These are phyloP conservation scores for Patella ulyssiponensis DNA, from an alignment of 2,888 invertebrate genomes.

Conservation along the genomic window DNA sequence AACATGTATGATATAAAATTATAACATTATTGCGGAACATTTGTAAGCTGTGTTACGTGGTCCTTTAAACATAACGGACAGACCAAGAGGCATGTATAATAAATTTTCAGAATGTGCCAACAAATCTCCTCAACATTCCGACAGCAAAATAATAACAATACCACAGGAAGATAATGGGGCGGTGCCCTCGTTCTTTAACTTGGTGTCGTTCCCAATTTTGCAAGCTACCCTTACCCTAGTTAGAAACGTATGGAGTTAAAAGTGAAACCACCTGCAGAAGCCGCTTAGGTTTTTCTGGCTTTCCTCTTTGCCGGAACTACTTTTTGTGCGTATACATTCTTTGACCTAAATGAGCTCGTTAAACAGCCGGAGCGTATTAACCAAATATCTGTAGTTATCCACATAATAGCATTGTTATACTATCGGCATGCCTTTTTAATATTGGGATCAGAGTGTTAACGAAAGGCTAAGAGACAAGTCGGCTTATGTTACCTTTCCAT, in stretches of 20 bases:
- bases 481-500: background rate
- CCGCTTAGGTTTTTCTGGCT: background rate
- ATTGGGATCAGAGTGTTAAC: conserved; percentile 2
- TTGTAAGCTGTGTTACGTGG: too few relatives aligned
- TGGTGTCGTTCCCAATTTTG: background rate
- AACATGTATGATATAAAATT: too few relatives aligned
- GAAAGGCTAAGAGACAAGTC: conserved; percentile 8
- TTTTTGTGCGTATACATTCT: conserved; percentile 5
- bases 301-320: conserved; percentile 9
- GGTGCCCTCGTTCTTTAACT: conserved; percentile 3
- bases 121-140: background rate
- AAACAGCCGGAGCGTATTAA: conserved; percentile 8
- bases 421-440: background rate
- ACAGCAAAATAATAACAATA: background rate
- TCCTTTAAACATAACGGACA: too few relatives aligned
- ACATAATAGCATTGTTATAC: conserved; percentile 5
- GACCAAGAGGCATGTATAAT: too few relatives aligned
- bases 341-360: background rate
- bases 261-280: conserved; percentile 2
- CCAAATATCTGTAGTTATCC: background rate
- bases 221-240: background rate
- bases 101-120: too few relatives aligned
- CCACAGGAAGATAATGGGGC: background rate
- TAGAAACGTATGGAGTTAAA: background rate
- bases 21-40: too few relatives aligned